These are phyloP conservation scores for Dendroctonus valens DNA, from an alignment of 1,140 invertebrate genomes.

Conservation along the genomic window DNA sequence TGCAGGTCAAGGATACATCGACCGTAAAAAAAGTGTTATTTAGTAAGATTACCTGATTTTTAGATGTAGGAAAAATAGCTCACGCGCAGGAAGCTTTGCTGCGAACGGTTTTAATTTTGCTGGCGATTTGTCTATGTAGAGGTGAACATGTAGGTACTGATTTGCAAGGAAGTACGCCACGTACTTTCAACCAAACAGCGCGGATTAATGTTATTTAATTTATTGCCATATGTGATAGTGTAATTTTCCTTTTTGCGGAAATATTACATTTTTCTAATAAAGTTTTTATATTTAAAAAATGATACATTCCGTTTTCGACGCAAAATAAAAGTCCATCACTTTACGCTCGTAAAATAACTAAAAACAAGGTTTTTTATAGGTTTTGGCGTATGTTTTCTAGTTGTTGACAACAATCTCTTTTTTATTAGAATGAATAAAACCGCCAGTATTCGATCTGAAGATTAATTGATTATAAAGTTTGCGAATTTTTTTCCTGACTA, in stretches of 20 bases:
- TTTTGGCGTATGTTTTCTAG: no score
- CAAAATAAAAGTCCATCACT: no score
- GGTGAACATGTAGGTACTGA: not conserved
- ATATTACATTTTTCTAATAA: no score
- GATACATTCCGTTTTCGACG: no score
- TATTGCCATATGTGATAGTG: not conserved
- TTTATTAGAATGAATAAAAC: no score
- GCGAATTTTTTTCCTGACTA: no score
- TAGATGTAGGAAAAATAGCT: not conserved
- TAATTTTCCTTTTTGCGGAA: not conserved
- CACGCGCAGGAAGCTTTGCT: not conserved
- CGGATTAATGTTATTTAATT: not conserved
- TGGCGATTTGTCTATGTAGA: not conserved
- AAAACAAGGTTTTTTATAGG: no score
- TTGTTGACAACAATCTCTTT: no score
- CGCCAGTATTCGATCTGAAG: no score
- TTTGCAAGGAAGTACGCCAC: not conserved
- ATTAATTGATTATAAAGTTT: no score
- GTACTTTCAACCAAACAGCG: conserved; percentile 4
- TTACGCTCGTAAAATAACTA: no score
- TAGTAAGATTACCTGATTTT: not conserved
- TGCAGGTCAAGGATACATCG: not conserved
- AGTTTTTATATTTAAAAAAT: no score
- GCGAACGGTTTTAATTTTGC: not conserved
- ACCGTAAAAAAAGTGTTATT: not conserved